Evolutionary conservation across 37 sponge, comb jelly and placozoan genomes (phyloP).

Genomic region (Aplysina aerophoba): DNA sequence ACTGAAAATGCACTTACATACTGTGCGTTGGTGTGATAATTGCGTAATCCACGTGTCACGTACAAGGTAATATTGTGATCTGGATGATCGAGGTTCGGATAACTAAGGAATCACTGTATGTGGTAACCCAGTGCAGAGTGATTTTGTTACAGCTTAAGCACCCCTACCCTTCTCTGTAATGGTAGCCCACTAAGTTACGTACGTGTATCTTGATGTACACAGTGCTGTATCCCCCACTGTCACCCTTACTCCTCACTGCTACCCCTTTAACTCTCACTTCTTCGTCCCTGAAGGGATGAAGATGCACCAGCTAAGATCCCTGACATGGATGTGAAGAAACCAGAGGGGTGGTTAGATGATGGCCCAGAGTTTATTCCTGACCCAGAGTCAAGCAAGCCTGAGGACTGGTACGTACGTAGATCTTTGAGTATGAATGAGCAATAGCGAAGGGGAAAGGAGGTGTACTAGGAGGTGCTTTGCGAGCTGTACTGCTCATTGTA

Average conservation of each 20-base stretch:
- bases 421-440: background rate
- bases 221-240: background rate
- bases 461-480: background rate
- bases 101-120: too few species aligned
- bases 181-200: too few species aligned
- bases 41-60: too few species aligned
- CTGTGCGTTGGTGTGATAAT: too few species aligned
- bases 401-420: conserved; percentile 81
- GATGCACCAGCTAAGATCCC: conserved; percentile 94
- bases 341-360: conserved; percentile 95
- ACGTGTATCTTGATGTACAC: background rate
- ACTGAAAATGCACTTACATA: too few species aligned
- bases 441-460: background rate
- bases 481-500: background rate
- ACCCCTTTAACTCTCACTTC: background rate
- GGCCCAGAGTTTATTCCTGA: conserved; percentile 91
- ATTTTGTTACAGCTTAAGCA: too few species aligned
- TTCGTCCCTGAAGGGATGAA: conserved; percentile 72
- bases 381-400: conserved; percentile 90
- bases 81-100: too few species aligned
- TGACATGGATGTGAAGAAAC: conserved; percentile 91
- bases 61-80: too few species aligned
- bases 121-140: too few species aligned
- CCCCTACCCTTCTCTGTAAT: too few species aligned
- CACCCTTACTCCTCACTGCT: background rate